Percentiles rank a stretch among this genome's conserved stretches.
These are phyloP conservation scores for Hipparchia sbordonii DNA, from an alignment of 2,888 invertebrate species.

Conservation along the genomic window DNA sequence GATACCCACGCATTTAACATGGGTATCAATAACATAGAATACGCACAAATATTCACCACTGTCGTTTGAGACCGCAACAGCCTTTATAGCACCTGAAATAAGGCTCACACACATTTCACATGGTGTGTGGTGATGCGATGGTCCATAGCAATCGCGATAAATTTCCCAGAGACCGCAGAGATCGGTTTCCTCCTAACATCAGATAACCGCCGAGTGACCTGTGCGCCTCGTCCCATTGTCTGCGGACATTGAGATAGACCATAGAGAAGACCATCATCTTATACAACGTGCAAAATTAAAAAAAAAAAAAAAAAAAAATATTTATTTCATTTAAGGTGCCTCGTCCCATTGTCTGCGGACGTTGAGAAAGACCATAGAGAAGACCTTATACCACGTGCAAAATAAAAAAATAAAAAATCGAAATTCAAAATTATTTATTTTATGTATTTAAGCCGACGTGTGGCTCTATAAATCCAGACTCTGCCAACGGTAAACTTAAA, in stretches of 20 bases:
- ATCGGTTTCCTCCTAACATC: constrained; percentile 71
- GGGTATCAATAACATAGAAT: constrained; percentile 11
- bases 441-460: no score
- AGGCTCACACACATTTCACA: constrained; percentile 1
- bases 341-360: no score
- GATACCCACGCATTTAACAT: not conserved
- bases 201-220: constrained; percentile 76
- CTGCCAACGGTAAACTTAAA: no score
- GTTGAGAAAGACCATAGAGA: no score
- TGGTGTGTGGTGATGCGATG: constrained; percentile 16
- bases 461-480: no score
- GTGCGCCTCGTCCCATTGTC: constrained; percentile 68
- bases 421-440: no score
- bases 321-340: no score
- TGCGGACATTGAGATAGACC: constrained; percentile 43
- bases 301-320: no score
- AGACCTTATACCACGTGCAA: no score
- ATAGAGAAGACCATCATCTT: not conserved
- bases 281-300: no score
- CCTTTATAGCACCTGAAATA: constrained; percentile 8
- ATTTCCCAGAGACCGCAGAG: constrained; percentile 66
- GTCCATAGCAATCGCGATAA: constrained; percentile 60
- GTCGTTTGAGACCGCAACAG: not conserved
- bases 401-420: no score
- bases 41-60: not conserved